A percentile compares a stretch with the other conserved stretches of the same genome.
phyloP scores from a whole-genome alignment of 2,888 invertebrate genomes.

The Habroteleia sp. region DNA sequence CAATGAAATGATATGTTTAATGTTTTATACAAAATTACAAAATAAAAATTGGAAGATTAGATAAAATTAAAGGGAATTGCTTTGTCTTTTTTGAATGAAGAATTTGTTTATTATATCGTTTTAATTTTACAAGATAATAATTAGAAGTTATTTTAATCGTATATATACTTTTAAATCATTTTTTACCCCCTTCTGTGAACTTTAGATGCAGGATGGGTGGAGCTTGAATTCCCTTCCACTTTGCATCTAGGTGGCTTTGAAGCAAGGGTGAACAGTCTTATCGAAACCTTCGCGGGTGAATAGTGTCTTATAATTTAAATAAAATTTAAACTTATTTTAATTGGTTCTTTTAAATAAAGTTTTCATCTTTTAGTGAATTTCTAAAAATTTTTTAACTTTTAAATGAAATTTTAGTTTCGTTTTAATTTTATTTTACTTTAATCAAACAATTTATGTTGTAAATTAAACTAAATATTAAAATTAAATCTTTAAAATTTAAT shows the following conservation, averaged over 20 bases:
- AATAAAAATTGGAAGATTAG: neutral
- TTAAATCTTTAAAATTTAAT: too few species aligned
- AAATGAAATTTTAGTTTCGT: too few species aligned
- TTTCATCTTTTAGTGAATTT: conserved; percentile 2
- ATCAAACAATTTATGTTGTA: too few species aligned
- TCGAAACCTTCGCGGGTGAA: conserved; percentile 60
- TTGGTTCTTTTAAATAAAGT: conserved; percentile 3
- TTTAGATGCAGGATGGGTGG: conserved; percentile 71
- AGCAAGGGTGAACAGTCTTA: conserved; percentile 71
- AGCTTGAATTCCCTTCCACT: conserved; percentile 75
- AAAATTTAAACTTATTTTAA: conserved; percentile 51
- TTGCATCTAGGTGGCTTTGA: conserved; percentile 71
- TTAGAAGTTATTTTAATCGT: too few species aligned
- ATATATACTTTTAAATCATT: conserved; percentile 51
- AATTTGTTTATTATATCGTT: too few species aligned
- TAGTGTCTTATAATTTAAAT: conserved; percentile 62
- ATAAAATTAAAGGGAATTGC: too few species aligned
- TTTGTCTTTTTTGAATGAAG: too few species aligned
- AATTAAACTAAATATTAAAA: too few species aligned
- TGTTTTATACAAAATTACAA: conserved; percentile 12
- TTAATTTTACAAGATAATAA: too few species aligned
- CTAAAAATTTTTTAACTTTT: too few species aligned
- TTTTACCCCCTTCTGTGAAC: conserved; percentile 56
- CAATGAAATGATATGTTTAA: conserved; percentile 23
- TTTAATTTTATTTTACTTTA: too few species aligned